A percentile compares a stretch with the other conserved stretches of the same genome.
phyloP scores from a whole-genome alignment of 2,113 vertebrate genomes.

The Etheostoma spectabile region DNA sequence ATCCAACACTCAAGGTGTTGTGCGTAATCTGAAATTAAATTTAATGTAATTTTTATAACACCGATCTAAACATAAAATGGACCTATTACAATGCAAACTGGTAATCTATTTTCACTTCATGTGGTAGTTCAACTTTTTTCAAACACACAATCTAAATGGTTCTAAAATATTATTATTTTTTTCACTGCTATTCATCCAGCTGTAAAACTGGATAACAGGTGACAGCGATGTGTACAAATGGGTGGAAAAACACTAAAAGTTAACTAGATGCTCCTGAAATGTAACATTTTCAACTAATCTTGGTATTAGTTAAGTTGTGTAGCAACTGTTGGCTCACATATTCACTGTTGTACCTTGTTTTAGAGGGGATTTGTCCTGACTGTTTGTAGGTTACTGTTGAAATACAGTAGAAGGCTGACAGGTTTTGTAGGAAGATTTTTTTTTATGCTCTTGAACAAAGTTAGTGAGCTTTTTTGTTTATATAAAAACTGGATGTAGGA shows the following conservation, averaged over 20 bases:
- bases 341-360: conserved; percentile 43
- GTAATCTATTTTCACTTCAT: neutral
- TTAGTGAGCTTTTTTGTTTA: conserved; percentile 8
- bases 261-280: conserved; percentile 17
- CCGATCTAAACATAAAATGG: conserved; percentile 13
- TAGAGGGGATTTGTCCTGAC: conserved; percentile 23
- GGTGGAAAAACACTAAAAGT: conserved; percentile 37
- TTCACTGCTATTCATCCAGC: neutral
- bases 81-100: conserved; percentile 4
- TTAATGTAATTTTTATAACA: conserved; percentile 13
- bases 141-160: conserved; percentile 19
- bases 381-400: conserved; percentile 24
- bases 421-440: conserved; percentile 18
- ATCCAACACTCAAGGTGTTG: conserved; percentile 17
- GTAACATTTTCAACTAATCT: conserved; percentile 2
- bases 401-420: conserved; percentile 9
- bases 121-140: neutral
- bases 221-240: neutral
- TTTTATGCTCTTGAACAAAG: conserved; percentile 12
- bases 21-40: conserved; percentile 2
- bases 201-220: conserved; percentile 1
- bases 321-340: conserved; percentile 1
- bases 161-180: conserved; percentile 16
- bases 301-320: conserved; percentile 16
- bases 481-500: conserved; percentile 32